A percentile compares a stretch with the other conserved stretches of the same genome.
phyloP scores from a whole-genome alignment of 2,113 vertebrate genomes.

The Notechis scutatus region DNA sequence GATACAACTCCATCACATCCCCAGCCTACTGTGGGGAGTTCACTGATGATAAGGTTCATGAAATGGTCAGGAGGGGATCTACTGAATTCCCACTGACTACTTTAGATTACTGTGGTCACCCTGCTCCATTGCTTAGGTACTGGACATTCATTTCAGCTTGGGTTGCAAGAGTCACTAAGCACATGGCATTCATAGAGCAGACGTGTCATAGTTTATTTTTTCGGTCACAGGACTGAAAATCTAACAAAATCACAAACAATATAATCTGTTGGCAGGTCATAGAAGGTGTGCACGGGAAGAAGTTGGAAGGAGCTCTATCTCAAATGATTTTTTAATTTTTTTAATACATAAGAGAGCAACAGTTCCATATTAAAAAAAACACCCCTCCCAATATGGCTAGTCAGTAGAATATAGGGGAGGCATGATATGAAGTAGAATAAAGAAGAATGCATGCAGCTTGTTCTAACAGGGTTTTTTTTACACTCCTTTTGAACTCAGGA shows the following conservation, averaged over 20 bases:
- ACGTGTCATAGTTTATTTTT: not conserved
- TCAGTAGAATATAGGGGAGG: not conserved
- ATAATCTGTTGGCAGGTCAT: not conserved
- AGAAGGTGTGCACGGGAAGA: not conserved
- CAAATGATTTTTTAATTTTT: not conserved
- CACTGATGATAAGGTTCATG: not conserved
- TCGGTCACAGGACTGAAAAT: too few relatives aligned
- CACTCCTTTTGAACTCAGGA: not conserved
- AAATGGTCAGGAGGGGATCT: not conserved
- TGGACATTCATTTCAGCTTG: not conserved
- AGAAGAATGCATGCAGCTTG: not conserved
- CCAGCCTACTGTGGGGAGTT: not conserved
- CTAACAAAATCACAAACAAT: not conserved
- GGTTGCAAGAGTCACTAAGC: not conserved
- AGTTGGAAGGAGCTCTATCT: not conserved
- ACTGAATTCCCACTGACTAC: not conserved
- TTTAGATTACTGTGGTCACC: not conserved
- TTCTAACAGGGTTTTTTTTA: not conserved
- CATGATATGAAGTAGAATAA: not conserved
- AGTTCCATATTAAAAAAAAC: not conserved
- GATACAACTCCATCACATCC: not conserved
- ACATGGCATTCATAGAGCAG: not conserved
- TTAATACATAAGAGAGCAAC: not conserved
- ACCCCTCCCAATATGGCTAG: not conserved
- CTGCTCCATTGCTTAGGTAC: not conserved